These are phyloP conservation scores for Pelagia noctiluca DNA, from an alignment of 30 jellyfish, hydroid and myxozoan species.

Conservation along the genomic window DNA sequence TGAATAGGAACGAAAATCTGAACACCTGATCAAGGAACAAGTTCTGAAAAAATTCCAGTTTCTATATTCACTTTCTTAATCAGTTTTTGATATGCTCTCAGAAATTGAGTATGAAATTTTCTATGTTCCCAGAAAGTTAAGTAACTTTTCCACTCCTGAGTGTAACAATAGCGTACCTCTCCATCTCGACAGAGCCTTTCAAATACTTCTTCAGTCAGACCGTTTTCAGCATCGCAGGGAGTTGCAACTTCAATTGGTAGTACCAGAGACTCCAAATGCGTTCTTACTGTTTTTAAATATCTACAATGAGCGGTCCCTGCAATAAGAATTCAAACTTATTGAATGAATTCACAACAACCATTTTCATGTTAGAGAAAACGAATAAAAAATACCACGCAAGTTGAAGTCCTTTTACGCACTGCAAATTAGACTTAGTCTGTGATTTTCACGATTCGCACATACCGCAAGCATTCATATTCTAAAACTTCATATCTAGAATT, in stretches of 20 bases:
- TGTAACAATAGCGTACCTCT: conserved; percentile 41
- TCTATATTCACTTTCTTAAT: too few relatives aligned
- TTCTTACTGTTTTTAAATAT: conserved; percentile 93
- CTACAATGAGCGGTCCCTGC: conserved; percentile 97
- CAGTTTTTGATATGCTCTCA: too few relatives aligned
- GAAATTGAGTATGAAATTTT: too few relatives aligned
- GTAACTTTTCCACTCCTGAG: not conserved
- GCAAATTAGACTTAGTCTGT: too few relatives aligned
- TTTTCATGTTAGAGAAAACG: too few relatives aligned
- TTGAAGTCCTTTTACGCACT: too few relatives aligned
- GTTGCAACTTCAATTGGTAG: conserved; percentile 42
- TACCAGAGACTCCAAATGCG: conserved; percentile 94
- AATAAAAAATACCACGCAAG: too few relatives aligned
- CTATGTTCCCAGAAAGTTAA: conserved; percentile 9
- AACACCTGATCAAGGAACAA: too few relatives aligned
- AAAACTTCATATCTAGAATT: too few relatives aligned
- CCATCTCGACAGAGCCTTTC: conserved; percentile 67
- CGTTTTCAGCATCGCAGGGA: conserved; percentile 78
- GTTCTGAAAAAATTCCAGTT: too few relatives aligned
- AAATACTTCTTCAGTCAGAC: conserved; percentile 85
- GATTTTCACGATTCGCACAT: not conserved
- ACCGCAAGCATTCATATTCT: too few relatives aligned
- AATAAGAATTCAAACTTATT: not conserved
- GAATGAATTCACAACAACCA: not conserved
- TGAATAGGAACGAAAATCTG: too few relatives aligned